Evolutionary conservation across 30 jellyfish, hydroid and myxozoan genomes (phyloP).

Genomic region (Hydra vulgaris): DNA sequence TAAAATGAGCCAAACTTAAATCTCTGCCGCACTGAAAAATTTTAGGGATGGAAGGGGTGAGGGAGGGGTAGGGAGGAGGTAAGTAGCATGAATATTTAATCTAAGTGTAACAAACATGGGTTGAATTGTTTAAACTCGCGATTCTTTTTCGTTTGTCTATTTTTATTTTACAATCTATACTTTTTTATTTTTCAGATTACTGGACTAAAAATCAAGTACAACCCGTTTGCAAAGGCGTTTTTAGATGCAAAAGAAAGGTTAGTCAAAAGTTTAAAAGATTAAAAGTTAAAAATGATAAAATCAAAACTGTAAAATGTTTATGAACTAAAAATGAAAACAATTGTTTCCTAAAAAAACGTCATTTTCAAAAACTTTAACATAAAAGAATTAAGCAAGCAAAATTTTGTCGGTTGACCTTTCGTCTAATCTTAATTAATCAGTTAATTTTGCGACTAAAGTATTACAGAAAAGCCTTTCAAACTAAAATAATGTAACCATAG

Average conservation of each 20-base stretch:
- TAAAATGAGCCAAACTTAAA: too few species aligned
- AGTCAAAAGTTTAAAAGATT: too few species aligned
- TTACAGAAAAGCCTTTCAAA: neutral
- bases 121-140: too few species aligned
- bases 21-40: too few species aligned
- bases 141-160: too few species aligned
- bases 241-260: conserved; percentile 95
- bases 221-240: conserved; percentile 99
- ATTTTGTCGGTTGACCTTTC: neutral
- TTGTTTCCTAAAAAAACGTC: neutral
- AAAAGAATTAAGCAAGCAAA: neutral
- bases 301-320: too few species aligned
- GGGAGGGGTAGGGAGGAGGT: too few species aligned
- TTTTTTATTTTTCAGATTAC: conserved; percentile 63
- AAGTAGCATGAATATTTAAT: too few species aligned
- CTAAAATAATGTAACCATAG: neutral
- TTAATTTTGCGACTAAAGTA: neutral
- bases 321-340: neutral
- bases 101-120: too few species aligned
- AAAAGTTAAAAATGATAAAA: too few species aligned
- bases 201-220: conserved; percentile 79
- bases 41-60: too few species aligned
- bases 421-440: neutral
- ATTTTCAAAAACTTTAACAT: neutral
- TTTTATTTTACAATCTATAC: too few species aligned